phyloP scores from a whole-genome alignment of 2,888 invertebrate genomes.

The Actias luna region DNA sequence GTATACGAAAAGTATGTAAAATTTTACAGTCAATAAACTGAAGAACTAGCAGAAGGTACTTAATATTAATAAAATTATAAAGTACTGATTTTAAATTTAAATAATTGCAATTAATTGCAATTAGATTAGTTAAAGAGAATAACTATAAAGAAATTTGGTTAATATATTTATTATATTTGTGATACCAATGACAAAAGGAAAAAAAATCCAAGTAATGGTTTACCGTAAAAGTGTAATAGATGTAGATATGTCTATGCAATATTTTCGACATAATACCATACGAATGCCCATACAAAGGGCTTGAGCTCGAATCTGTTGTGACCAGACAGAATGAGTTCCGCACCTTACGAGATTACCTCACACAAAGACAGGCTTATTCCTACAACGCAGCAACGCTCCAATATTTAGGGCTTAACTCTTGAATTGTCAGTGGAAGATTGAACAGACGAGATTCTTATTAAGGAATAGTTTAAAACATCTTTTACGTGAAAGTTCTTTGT shows the following conservation, averaged over 20 bases:
- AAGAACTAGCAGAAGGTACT: too few species aligned
- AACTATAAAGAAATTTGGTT: too few species aligned
- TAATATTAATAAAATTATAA: too few species aligned
- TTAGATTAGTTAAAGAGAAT: too few species aligned
- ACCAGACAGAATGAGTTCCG: conserved; percentile 58
- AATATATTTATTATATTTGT: too few species aligned
- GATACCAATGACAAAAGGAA: too few species aligned
- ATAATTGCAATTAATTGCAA: too few species aligned
- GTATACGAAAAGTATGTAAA: too few species aligned
- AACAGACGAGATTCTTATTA: conserved; percentile 29
- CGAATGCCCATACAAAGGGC: conserved; percentile 75
- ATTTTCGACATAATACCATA: conserved; percentile 31
- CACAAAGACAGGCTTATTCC: conserved; percentile 69
- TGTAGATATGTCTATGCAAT: not conserved
- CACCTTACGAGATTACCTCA: conserved; percentile 54
- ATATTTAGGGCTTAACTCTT: conserved; percentile 69
- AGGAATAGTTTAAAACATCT: not conserved
- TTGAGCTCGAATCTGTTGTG: conserved; percentile 47
- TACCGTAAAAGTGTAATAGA: too few species aligned
- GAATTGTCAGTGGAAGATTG: conserved; percentile 36
- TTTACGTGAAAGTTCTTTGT: not conserved
- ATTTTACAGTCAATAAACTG: too few species aligned
- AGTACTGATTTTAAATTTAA: too few species aligned
- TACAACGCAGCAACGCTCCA: conserved; percentile 55
- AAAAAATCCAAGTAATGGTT: too few species aligned